Percentiles rank a stretch among this genome's conserved stretches.
phyloP scores from a whole-genome alignment of 2,113 vertebrate species.

The Platichthys flesus region DNA sequence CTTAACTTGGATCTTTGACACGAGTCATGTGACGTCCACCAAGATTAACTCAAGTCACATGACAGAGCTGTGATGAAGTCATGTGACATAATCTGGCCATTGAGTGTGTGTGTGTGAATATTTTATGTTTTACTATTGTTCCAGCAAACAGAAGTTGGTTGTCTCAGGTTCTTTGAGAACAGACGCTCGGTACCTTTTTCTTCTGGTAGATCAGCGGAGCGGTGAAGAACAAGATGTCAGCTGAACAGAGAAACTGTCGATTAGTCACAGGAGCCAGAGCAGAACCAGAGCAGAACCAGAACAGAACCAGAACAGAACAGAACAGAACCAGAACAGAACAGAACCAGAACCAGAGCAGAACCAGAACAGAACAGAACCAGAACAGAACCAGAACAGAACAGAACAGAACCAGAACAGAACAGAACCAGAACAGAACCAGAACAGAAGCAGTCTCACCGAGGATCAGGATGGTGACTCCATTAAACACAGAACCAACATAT shows the following conservation, averaged over 20 bases:
- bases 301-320: too few relatives aligned
- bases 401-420: background rate
- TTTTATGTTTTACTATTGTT: too few relatives aligned
- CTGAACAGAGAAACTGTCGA: constrained; percentile 43
- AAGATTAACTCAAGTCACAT: too few relatives aligned
- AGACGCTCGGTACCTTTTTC: constrained; percentile 79
- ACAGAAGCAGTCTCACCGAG: constrained; percentile 78
- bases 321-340: background rate
- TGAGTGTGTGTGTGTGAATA: too few relatives aligned
- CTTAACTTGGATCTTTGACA: too few relatives aligned
- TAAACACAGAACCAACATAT: constrained; percentile 88
- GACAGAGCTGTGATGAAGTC: too few relatives aligned
- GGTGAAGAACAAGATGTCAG: constrained; percentile 81
- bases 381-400: background rate
- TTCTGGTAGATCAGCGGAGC: constrained; percentile 85
- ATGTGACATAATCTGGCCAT: too few relatives aligned
- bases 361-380: background rate
- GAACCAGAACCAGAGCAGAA: background rate
- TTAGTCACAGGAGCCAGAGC: background rate
- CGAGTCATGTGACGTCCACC: too few relatives aligned
- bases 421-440: background rate
- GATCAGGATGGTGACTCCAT: constrained; percentile 89
- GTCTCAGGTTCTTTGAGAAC: background rate
- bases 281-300: background rate
- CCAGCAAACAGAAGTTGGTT: too few relatives aligned